These are phyloP conservation scores for Phragmatobia fuliginosa DNA, from an alignment of 2,888 invertebrate genomes.

Conservation along the genomic window DNA sequence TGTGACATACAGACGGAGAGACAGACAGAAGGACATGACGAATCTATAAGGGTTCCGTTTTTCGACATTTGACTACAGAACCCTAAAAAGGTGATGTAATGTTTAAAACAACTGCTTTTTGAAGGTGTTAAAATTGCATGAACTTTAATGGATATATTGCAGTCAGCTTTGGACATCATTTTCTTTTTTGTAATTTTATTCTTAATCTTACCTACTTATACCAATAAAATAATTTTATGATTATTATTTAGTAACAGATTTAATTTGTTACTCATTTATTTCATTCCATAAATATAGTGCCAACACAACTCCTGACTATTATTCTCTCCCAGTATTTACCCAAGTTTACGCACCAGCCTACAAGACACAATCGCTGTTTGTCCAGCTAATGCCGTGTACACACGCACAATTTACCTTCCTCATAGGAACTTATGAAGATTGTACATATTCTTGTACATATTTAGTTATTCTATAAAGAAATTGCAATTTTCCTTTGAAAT, in stretches of 20 bases:
- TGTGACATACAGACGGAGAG: too few relatives aligned
- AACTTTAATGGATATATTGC: neutral
- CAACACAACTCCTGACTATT: constrained; percentile 27
- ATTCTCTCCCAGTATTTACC: constrained; percentile 39
- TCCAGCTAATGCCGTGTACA: constrained; percentile 55
- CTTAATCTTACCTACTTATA: too few relatives aligned
- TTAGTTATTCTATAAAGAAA: constrained; percentile 26
- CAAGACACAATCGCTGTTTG: constrained; percentile 53
- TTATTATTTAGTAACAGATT: too few relatives aligned
- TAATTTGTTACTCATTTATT: neutral
- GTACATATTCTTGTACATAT: constrained; percentile 17
- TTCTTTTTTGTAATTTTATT: too few relatives aligned
- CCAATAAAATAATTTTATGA: too few relatives aligned
- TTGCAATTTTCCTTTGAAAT: neutral
- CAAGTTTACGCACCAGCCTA: constrained; percentile 29
- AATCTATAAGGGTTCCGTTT: too few relatives aligned
- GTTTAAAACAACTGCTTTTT: too few relatives aligned
- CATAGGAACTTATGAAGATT: constrained; percentile 9
- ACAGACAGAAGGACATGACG: too few relatives aligned
- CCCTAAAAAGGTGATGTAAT: too few relatives aligned
- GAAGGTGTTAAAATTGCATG: too few relatives aligned
- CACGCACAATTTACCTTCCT: constrained; percentile 30
- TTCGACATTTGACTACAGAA: too few relatives aligned
- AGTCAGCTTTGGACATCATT: neutral
- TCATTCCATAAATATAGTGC: neutral